These are phyloP conservation scores for Drosophila prolongata DNA, from an alignment of 2,888 invertebrate genomes.

Conservation along the genomic window DNA sequence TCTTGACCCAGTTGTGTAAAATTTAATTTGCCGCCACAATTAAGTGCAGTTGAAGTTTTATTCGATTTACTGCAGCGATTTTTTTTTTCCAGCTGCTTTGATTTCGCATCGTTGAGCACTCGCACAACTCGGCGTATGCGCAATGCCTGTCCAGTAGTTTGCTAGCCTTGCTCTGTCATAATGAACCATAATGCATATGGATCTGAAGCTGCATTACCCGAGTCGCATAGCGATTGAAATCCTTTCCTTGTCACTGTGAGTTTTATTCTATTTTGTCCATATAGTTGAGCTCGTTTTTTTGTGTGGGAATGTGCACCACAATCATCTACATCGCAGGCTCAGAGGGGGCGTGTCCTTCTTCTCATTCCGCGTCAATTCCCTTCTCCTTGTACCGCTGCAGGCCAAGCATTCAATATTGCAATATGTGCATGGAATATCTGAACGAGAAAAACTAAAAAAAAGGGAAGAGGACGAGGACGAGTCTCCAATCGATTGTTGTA, in stretches of 20 bases:
- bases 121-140: constrained; percentile 30
- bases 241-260: constrained; percentile 65
- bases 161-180: constrained; percentile 45
- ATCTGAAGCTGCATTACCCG: constrained; percentile 12
- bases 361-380: constrained; percentile 11
- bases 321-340: constrained; percentile 3
- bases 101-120: constrained; percentile 22
- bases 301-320: constrained; percentile 29
- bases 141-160: constrained; percentile 24
- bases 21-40: constrained; percentile 32
- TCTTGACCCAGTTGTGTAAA: constrained; percentile 35
- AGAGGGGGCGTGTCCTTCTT: constrained; percentile 24
- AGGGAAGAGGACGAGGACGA: neutral
- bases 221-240: constrained; percentile 37
- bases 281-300: neutral
- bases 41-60: constrained; percentile 37
- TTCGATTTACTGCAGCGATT: constrained; percentile 47
- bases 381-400: constrained; percentile 45
- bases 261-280: constrained; percentile 53
- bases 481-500: constrained; percentile 39
- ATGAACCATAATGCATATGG: constrained; percentile 49
- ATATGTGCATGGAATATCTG: constrained; percentile 49
- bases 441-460: constrained; percentile 11
- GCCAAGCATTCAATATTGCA: constrained; percentile 59
- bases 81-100: constrained; percentile 14